Conservation (phyloP, 2,113 vertebrate species). For the Dipodomys stephensi region DNA sequence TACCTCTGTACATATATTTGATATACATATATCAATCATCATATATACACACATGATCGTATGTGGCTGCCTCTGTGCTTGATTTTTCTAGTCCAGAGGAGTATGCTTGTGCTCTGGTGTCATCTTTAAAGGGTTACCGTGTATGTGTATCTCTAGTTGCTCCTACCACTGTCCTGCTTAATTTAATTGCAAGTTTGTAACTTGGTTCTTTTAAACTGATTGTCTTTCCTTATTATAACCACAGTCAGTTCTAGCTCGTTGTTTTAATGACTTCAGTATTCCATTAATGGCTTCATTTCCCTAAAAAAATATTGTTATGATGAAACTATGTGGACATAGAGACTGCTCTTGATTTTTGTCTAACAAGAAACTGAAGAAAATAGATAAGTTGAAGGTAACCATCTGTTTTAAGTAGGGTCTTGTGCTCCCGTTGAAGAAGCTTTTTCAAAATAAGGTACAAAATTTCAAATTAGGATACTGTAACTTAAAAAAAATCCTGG, state of each 20-base stretch:
- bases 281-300: not conserved
- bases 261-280: constrained; percentile 10
- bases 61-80: not conserved
- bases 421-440: constrained; percentile 37
- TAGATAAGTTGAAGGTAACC: not conserved
- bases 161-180: not conserved
- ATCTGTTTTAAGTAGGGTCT: not conserved
- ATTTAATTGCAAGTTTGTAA: constrained; percentile 43
- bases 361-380: constrained; percentile 34
- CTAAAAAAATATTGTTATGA: not conserved
- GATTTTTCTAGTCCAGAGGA: not conserved
- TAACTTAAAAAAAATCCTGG: not conserved
- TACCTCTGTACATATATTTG: too few relatives aligned
- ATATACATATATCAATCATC: too few relatives aligned
- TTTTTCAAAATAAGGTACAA: constrained; percentile 1
- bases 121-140: constrained; percentile 20
- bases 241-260: not conserved
- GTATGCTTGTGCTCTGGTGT: not conserved
- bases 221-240: constrained; percentile 2
- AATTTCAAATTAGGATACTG: not conserved
- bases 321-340: not conserved
- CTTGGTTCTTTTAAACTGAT: constrained; percentile 9
- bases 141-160: not conserved
- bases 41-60: too few relatives aligned
- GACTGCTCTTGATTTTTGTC: constrained; percentile 17